Base-by-base conservation (phyloP, 2,797 vertebrate species). In the Fringilla coelebs region DNA sequence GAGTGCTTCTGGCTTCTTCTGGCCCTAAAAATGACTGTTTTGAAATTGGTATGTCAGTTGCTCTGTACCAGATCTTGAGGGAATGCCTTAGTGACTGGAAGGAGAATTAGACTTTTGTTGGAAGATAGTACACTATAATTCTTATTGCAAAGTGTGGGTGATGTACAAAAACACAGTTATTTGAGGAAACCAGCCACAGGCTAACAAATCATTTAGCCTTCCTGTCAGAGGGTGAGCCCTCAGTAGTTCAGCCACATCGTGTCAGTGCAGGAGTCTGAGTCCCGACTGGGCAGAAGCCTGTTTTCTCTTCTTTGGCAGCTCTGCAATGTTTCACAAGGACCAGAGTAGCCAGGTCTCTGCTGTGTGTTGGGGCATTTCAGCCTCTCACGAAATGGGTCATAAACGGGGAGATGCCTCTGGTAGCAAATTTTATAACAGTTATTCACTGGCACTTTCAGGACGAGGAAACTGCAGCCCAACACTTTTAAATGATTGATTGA, bases 271-370 rank as follows among this genome's bases (percentile, higher is more conserved):
- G 46, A 58, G 15, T 14, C 43, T 13, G 52, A 60, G 49, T 52
- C 32, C 10, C 0, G 0, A 21, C 21, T n/a, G 29, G 43, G 7
- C 9, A 17, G 67, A 29, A 80, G 21, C 6, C 1, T 0, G 0
- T 40, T 71, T 55, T 46, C 45, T 51, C 17, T 29, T 46, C 12
- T 48, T 52, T 45, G 66, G 48, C 41, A 46, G 46, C 34, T 41
- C 1, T 19, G 7, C 26, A 9, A 0, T 26, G 15, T 54, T 71
- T 54, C 45, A 19, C 5, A 7, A 43, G 40, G 54, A 28, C 14
- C 0, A 0, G 32, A 28, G 51, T 3, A 1, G 19, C 41, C 7
- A 2, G 11, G 12, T 63, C 21, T 55, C 34, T 68, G 18, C 28
- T 40, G 0, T 51, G 12, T 15, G 7, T 21, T 83, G 36, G 41